These are phyloP conservation scores for Archilochus colubris DNA, from an alignment of 2,113 vertebrate genomes.

Conservation along the genomic window DNA sequence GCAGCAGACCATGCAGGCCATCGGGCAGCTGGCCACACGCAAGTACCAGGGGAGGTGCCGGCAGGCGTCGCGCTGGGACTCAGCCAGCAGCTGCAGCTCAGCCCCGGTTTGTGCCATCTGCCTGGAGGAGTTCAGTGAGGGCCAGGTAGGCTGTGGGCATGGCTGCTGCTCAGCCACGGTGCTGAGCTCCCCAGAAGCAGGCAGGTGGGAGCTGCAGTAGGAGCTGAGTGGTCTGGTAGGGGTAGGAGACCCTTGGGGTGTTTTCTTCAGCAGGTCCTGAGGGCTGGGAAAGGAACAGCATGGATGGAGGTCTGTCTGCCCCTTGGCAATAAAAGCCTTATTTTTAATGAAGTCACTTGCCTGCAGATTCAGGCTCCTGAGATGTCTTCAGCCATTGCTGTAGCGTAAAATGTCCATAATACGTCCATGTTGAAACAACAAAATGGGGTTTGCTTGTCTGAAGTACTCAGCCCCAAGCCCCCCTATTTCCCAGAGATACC, in stretches of 20 bases:
- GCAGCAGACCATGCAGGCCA: conserved; percentile 90
- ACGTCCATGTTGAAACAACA: accelerated
- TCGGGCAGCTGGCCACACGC: conserved; percentile 87
- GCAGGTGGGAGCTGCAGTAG: accelerated
- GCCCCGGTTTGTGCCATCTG: conserved; percentile 93
- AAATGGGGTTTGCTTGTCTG: background rate
- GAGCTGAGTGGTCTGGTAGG: background rate
- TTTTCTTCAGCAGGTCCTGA: background rate
- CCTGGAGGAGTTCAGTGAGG: conserved; percentile 95
- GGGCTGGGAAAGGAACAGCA: background rate
- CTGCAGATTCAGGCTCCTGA: background rate
- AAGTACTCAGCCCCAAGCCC: background rate
- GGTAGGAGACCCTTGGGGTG: background rate
- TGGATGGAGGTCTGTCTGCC: background rate
- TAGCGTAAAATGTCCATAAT: background rate
- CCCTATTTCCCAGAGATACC: accelerated
- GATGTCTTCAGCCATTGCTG: background rate
- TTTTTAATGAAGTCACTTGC: background rate
- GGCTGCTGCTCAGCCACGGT: background rate
- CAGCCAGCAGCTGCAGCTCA: conserved; percentile 90
- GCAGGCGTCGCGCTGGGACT: conserved; percentile 74
- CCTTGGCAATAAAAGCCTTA: background rate
- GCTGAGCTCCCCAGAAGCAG: accelerated
- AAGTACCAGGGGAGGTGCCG: conserved; percentile 83
- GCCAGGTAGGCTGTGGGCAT: conserved; percentile 82